These are phyloP conservation scores for Acanthopleura granulata DNA, from an alignment of 2,888 invertebrate species.

Conservation along the genomic window DNA sequence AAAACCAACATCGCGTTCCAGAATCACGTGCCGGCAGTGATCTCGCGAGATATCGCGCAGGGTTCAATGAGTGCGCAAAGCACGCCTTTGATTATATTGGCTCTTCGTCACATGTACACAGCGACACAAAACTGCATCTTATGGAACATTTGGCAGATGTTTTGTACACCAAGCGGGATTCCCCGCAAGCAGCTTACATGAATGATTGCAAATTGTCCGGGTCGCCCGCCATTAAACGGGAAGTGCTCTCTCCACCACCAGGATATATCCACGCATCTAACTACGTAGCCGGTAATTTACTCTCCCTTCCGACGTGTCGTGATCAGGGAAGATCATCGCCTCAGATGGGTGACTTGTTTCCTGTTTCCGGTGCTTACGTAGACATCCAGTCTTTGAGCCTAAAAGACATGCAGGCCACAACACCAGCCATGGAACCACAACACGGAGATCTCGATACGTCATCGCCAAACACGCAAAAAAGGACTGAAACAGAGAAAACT, in stretches of 20 bases:
- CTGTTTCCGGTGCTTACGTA: too few species aligned
- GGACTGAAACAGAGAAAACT: too few species aligned
- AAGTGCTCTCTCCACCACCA: slow-evolving; percentile 6
- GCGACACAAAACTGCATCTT: background rate
- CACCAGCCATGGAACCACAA: too few species aligned
- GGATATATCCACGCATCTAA: background rate
- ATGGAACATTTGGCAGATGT: slow-evolving; percentile 19
- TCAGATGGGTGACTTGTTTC: too few species aligned
- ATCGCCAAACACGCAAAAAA: too few species aligned
- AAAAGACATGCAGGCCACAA: too few species aligned
- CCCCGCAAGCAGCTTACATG: background rate
- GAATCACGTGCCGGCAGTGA: too few species aligned
- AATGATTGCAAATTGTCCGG: background rate
- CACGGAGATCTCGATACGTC: too few species aligned
- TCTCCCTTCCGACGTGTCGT: background rate
- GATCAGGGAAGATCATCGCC: background rate
- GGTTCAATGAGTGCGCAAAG: slow-evolving; percentile 16
- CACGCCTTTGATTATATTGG: slow-evolving; percentile 11
- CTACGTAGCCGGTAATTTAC: background rate
- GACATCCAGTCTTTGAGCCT: too few species aligned
- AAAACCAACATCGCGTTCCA: background rate
- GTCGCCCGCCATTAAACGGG: background rate
- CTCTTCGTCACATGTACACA: background rate
- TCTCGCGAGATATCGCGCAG: slow-evolving; percentile 6
- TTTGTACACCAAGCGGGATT: background rate